These are phyloP conservation scores for Calycopis cecrops DNA, from an alignment of 1,140 invertebrate species.

Conservation along the genomic window DNA sequence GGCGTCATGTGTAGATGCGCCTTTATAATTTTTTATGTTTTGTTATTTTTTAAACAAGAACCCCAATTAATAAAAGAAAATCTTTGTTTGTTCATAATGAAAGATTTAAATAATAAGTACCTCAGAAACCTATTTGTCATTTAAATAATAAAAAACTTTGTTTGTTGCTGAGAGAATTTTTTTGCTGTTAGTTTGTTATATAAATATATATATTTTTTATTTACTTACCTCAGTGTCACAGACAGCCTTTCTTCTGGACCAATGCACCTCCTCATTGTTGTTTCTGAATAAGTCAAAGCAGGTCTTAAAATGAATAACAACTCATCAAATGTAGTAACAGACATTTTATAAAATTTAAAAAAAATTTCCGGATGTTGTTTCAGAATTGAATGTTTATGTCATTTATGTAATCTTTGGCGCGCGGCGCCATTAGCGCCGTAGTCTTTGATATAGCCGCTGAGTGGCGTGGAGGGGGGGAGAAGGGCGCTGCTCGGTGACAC, in stretches of 20 bases:
- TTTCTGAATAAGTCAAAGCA: conserved; percentile 4
- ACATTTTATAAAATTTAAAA: too few species aligned
- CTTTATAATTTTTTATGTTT: not conserved
- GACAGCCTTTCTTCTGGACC: not conserved
- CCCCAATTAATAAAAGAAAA: conserved; percentile 1
- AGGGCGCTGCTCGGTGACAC: too few species aligned
- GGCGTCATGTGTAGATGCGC: conserved; percentile 11
- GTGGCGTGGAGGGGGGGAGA: too few species aligned
- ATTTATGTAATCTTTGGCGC: too few species aligned
- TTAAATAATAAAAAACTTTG: not conserved
- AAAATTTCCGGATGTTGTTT: too few species aligned
- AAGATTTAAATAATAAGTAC: conserved; percentile 1
- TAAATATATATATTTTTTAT: not conserved
- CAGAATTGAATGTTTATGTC: too few species aligned
- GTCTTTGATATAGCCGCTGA: too few species aligned
- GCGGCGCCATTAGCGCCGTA: too few species aligned
- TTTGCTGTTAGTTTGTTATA: not conserved
- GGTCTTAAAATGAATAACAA: conserved; percentile 1
- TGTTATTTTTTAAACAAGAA: too few species aligned
- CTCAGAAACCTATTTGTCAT: conserved; percentile 1
- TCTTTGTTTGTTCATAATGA: conserved; percentile 5
- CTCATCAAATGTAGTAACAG: not conserved
- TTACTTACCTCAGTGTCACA: conserved; percentile 3
- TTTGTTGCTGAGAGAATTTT: not conserved
- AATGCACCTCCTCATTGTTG: conserved; percentile 2